Conservation (phyloP, 1,140 invertebrate species). For the Zaprionus ghesquierei region DNA sequence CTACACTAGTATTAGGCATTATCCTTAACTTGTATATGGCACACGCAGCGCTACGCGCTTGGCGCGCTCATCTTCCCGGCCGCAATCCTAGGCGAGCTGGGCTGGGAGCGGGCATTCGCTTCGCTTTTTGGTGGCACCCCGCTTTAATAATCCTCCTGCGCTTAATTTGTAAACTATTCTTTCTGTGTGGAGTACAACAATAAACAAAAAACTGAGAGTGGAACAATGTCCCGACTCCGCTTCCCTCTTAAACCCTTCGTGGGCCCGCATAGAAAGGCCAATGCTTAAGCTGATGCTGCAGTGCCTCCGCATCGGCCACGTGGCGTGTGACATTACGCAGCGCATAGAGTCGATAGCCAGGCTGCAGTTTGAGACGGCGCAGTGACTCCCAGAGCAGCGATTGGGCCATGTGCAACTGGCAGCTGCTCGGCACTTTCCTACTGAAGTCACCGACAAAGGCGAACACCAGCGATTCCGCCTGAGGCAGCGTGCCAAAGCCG, state of each 20-base stretch:
- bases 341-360: conserved; percentile 41
- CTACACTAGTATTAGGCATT: conserved; percentile 55
- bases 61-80: conserved; percentile 45
- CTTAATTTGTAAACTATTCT: conserved; percentile 65
- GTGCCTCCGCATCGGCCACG: conserved; percentile 27
- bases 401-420: conserved; percentile 48
- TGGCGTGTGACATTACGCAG: conserved; percentile 37
- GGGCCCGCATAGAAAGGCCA: conserved; percentile 51
- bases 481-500: conserved; percentile 29
- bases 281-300: conserved; percentile 33
- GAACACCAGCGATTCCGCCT: conserved; percentile 56
- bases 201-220: conserved; percentile 42
- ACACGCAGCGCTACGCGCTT: conserved; percentile 55
- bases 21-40: conserved; percentile 48
- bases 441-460: conserved; percentile 67
- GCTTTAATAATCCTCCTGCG: conserved; percentile 74
- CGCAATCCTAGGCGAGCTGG: conserved; percentile 6
- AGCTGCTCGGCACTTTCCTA: conserved; percentile 20
- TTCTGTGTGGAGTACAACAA: conserved; percentile 63
- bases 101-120: conserved; percentile 38
- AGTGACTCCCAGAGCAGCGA: conserved; percentile 68
- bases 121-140: conserved; percentile 70
- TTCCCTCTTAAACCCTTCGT: neutral
- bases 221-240: conserved; percentile 4
- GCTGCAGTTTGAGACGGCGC: conserved; percentile 45